Evolutionary conservation across 37 sponge, comb jelly and placozoan genomes (phyloP).

Genomic region (Diacarnus erythraeanus): DNA sequence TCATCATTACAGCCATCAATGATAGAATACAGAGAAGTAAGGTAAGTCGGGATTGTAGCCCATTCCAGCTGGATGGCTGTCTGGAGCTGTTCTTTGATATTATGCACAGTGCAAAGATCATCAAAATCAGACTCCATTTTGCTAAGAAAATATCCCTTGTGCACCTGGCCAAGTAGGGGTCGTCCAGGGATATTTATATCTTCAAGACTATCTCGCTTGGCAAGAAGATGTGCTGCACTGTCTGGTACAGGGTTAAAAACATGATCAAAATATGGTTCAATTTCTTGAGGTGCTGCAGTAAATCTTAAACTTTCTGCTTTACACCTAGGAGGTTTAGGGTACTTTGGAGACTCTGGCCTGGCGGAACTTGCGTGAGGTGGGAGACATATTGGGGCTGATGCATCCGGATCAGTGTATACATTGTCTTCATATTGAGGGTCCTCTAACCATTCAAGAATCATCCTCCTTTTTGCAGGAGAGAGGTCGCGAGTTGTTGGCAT

Average conservation of each 20-base stretch:
- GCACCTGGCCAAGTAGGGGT: not conserved
- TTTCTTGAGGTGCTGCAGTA: not conserved
- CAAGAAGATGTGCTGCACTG: not conserved
- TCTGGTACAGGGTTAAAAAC: too few relatives aligned
- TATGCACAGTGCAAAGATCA: not conserved
- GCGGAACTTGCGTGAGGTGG: not conserved
- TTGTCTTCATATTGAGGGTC: slow-evolving; percentile 9
- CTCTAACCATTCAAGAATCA: slow-evolving; percentile 49
- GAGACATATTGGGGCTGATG: not conserved
- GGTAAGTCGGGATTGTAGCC: slow-evolving; percentile 49
- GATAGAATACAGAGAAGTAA: slow-evolving; percentile 58
- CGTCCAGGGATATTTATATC: not conserved
- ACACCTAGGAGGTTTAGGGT: not conserved
- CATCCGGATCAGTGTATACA: not conserved
- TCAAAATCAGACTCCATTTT: not conserved
- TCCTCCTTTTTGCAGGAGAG: slow-evolving; percentile 13
- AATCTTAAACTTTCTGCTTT: not conserved
- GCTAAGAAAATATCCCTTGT: too few relatives aligned
- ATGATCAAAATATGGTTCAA: not conserved
- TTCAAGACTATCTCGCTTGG: not conserved
- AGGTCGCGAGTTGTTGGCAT: slow-evolving; percentile 79
- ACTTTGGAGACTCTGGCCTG: not conserved
- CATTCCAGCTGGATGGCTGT: slow-evolving; percentile 44
- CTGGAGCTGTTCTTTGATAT: slow-evolving; percentile 18
- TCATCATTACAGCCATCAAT: slow-evolving; percentile 38